phyloP scores from a whole-genome alignment of 92 coral and sea anemone genomes.

The Epizoanthus ramosus region DNA sequence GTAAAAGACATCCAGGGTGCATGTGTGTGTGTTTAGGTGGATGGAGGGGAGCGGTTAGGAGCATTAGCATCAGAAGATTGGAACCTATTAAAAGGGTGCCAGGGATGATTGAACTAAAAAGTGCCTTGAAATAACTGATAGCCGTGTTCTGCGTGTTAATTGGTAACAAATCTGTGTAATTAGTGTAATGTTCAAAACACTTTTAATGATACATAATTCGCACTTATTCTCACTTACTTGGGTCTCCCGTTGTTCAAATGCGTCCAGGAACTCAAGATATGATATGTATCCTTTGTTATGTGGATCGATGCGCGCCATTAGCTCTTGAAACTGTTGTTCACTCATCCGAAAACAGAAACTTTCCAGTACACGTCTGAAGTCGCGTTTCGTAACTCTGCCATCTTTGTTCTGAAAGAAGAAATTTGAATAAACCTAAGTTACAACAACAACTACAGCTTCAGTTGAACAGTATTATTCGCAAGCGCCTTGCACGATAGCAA shows the following conservation, averaged over 20 bases:
- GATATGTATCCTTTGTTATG: constrained; percentile 88
- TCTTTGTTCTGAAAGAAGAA: constrained; percentile 77
- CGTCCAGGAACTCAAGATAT: constrained; percentile 89
- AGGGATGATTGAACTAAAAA: too few species aligned
- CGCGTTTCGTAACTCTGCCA: constrained; percentile 93
- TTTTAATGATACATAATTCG: too few species aligned
- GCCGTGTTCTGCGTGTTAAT: neutral
- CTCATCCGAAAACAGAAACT: constrained; percentile 95
- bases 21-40: too few species aligned
- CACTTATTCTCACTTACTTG: constrained; percentile 49
- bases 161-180: neutral
- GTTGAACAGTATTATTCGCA: neutral
- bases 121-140: neutral
- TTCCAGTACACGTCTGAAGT: constrained; percentile 90
- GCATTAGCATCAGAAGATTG: too few species aligned
- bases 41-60: too few species aligned
- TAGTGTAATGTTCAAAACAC: neutral
- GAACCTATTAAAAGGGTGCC: too few species aligned
- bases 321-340: constrained; percentile 83
- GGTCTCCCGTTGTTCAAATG: constrained; percentile 87
- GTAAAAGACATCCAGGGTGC: too few species aligned
- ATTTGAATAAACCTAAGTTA: neutral
- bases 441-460: neutral
- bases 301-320: constrained; percentile 94
- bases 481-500: neutral